These are phyloP conservation scores for Apotomis betuletana DNA, from an alignment of 2,888 invertebrate species.

Conservation along the genomic window DNA sequence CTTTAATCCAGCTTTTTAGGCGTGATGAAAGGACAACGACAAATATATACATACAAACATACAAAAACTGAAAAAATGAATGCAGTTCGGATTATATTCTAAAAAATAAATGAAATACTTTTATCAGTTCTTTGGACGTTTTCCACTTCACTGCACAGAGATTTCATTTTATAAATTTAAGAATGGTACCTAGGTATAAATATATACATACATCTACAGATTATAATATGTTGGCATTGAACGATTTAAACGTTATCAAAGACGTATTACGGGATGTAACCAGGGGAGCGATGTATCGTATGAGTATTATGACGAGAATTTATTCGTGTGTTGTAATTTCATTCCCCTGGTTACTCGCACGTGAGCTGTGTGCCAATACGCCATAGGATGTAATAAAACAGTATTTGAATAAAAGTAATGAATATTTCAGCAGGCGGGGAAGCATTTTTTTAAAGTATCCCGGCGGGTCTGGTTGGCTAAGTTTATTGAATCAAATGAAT, in stretches of 20 bases:
- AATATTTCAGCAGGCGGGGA: conserved; percentile 43
- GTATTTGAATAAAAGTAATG: conserved; percentile 45
- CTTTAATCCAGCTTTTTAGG: no score
- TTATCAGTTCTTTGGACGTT: no score
- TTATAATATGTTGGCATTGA: no score
- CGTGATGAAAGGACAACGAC: no score
- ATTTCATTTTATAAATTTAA: no score
- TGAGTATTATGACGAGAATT: conserved; percentile 16
- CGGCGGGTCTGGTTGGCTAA: not conserved
- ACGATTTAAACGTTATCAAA: not conserved
- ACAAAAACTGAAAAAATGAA: no score
- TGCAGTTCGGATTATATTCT: no score
- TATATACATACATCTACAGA: no score
- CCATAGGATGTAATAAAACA: conserved; percentile 45
- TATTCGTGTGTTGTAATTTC: conserved; percentile 29
- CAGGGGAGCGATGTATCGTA: not conserved
- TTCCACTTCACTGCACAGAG: no score
- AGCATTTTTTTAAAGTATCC: conserved; percentile 31
- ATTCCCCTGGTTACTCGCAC: conserved; percentile 13
- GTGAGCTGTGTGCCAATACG: conserved; percentile 42
- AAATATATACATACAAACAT: no score
- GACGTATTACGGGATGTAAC: not conserved
- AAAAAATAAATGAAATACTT: no score
- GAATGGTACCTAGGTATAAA: no score
- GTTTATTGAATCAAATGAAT: conserved; percentile 31